Conservation (phyloP, 2,888 invertebrate genomes). For the Archips xylosteana region DNA sequence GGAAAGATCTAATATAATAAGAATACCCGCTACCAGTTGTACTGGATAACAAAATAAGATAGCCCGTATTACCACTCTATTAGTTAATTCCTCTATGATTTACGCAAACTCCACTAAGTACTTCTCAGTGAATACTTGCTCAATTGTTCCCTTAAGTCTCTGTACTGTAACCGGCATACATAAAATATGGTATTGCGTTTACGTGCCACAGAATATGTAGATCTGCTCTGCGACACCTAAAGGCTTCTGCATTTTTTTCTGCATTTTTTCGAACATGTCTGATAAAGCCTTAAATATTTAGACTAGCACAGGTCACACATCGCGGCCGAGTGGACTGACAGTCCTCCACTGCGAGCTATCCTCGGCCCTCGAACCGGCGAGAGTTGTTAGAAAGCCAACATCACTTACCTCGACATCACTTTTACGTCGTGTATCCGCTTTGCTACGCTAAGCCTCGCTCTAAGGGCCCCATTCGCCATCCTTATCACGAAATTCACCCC, state of each 20-base stretch:
- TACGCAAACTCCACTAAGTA: background rate
- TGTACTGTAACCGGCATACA: too few relatives aligned
- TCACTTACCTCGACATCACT: slow-evolving; percentile 62
- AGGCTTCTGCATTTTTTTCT: background rate
- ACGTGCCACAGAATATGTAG: background rate
- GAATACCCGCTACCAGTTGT: too few relatives aligned
- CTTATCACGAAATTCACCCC: slow-evolving; percentile 58
- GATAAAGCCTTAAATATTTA: background rate
- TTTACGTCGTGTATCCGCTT: slow-evolving; percentile 67
- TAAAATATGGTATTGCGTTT: background rate
- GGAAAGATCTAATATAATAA: too few relatives aligned
- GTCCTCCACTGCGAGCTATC: slow-evolving; percentile 22
- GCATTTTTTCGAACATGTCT: background rate
- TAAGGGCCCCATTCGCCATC: slow-evolving; percentile 54
- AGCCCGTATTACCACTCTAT: too few relatives aligned
- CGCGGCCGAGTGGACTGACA: slow-evolving; percentile 2
- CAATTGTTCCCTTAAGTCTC: background rate
- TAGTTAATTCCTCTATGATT: background rate
- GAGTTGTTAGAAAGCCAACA: slow-evolving; percentile 54
- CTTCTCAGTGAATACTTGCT: background rate
- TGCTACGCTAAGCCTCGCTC: slow-evolving; percentile 56
- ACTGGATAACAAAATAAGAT: too few relatives aligned
- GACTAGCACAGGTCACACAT: background rate
- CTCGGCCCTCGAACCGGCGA: slow-evolving; percentile 38
- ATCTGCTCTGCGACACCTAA: background rate